Evolutionary conservation across 1,140 invertebrate genomes (phyloP).

Genomic region (Amphibalanus amphitrite): DNA sequence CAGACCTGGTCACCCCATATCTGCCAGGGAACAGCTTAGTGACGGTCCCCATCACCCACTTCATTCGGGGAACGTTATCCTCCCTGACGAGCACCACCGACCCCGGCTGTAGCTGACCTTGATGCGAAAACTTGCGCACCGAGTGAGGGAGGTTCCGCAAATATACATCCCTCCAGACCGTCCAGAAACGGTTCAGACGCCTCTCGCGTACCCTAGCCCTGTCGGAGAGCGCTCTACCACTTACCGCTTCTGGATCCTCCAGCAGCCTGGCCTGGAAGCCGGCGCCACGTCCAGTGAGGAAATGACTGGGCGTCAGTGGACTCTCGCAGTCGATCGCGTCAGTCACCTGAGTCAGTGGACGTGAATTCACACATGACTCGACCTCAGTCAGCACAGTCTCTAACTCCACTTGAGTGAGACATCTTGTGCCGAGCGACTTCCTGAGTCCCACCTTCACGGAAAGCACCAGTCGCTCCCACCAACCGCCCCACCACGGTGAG

Average conservation of each 20-base stretch:
- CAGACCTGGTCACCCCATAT: neutral
- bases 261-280: neutral
- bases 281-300: neutral
- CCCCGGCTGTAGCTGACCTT: neutral
- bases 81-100: neutral
- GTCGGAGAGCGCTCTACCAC: neutral
- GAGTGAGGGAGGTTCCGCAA: neutral
- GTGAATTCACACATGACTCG: neutral
- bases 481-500: slow-evolving; percentile 16
- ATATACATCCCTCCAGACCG: neutral
- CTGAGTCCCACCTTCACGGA: slow-evolving; percentile 13
- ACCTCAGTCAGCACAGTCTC: slow-evolving; percentile 4
- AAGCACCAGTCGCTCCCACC: slow-evolving; percentile 12
- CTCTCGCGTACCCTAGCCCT: neutral
- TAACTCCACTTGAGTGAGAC: slow-evolving; percentile 6
- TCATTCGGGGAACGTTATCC: neutral
- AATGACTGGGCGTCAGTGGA: neutral
- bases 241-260: neutral
- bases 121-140: neutral
- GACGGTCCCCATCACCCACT: neutral
- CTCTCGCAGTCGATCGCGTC: neutral
- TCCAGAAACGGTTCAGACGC: neutral
- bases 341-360: neutral
- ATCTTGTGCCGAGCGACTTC: slow-evolving; percentile 7
- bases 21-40: neutral